Evolutionary conservation across 2,888 invertebrate species (phyloP).

Genomic region (Herminia tarsipennalis): DNA sequence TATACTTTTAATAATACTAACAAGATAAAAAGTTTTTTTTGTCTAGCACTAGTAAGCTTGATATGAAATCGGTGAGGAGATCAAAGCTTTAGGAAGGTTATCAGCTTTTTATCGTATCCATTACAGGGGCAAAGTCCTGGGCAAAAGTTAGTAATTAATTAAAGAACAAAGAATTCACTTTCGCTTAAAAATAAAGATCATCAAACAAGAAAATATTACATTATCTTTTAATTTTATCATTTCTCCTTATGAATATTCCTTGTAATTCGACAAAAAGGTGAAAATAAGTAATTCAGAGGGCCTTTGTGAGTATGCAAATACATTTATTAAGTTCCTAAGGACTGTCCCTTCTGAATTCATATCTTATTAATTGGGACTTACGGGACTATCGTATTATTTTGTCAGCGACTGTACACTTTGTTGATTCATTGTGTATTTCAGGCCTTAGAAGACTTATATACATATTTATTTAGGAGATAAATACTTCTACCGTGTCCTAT

Average conservation of each 20-base stretch:
- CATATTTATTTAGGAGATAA: too few species aligned
- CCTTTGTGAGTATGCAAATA: slow-evolving; percentile 46
- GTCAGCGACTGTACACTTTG: slow-evolving; percentile 27
- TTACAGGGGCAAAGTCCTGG: too few species aligned
- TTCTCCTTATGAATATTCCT: slow-evolving; percentile 33
- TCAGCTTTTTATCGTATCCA: too few species aligned
- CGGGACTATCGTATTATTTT: slow-evolving; percentile 33
- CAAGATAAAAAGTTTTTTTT: too few species aligned
- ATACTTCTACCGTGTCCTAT: too few species aligned
- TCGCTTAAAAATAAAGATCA: too few species aligned
- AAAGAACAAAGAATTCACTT: not conserved
- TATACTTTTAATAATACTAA: too few species aligned
- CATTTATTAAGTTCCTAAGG: slow-evolving; percentile 31
- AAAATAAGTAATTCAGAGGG: slow-evolving; percentile 30
- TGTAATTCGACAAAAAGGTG: slow-evolving; percentile 34
- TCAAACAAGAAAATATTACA: slow-evolving; percentile 5
- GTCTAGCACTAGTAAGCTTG: too few species aligned
- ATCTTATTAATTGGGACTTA: slow-evolving; percentile 41
- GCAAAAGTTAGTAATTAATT: too few species aligned
- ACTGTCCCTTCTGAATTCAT: slow-evolving; percentile 32
- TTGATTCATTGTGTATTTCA: not conserved
- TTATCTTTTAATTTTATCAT: slow-evolving; percentile 7
- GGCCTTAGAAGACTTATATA: too few species aligned
- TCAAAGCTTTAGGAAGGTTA: too few species aligned
- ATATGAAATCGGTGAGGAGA: too few species aligned